Evolutionary conservation across 1,140 invertebrate genomes (phyloP).

Genomic region (Brachionus asplanchnoidis): DNA sequence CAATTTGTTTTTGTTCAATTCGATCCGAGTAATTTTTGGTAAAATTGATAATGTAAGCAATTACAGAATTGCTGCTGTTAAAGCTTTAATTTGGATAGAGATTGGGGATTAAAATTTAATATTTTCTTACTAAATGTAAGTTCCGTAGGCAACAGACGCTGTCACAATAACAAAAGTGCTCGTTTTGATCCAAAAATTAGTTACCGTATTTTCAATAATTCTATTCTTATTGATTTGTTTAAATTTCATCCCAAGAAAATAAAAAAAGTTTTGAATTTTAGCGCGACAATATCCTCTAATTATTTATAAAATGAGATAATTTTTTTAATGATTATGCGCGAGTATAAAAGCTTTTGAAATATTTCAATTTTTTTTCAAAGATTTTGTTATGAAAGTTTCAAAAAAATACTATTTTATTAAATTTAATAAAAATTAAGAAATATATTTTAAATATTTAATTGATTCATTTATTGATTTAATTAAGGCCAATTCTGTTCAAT

Average conservation of each 20-base stretch:
- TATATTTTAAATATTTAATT: no score
- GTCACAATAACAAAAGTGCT: not conserved
- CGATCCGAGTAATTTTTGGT: not conserved
- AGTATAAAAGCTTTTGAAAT: not conserved
- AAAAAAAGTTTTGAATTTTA: not conserved
- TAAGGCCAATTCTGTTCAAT: no score
- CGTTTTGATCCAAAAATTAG: constrained; percentile 3
- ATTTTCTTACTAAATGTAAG: not conserved
- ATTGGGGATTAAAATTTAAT: not conserved
- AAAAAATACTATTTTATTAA: not conserved
- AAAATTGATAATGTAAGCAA: not conserved
- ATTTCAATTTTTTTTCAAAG: not conserved
- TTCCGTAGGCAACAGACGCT: not conserved
- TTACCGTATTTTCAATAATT: not conserved
- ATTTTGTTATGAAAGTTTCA: not conserved
- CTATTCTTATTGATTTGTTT: constrained; percentile 12
- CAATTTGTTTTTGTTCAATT: not conserved
- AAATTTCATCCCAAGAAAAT: constrained; percentile 35
- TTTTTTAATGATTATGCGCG: not conserved
- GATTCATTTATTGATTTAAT: no score
- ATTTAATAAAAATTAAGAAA: no score
- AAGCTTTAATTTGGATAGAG: not conserved
- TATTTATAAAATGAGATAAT: not conserved
- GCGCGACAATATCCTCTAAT: not conserved
- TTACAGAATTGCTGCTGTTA: not conserved